Evolutionary conservation across 1,140 invertebrate species (phyloP), one percentile per base, ranked within the genome.

Genomic region (Delia radicum): DNA sequence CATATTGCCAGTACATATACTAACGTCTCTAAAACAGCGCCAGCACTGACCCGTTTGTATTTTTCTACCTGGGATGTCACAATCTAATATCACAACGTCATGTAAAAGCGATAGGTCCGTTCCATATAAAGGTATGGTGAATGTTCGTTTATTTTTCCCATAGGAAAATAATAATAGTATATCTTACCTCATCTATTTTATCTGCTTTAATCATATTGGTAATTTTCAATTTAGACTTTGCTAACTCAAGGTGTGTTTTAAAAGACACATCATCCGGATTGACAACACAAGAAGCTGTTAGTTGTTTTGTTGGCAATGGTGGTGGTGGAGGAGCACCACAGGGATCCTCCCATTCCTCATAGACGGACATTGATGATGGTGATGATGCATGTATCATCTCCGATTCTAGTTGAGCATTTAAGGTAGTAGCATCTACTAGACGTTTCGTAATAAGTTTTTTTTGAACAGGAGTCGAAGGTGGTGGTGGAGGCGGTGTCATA

Each of bases 391-490:
- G 29, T 21, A 21, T 6, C 1, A 69, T 69, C 24, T 33, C 65
- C 33, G 29, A 69, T 4, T 33, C 65, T 18, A 69, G 29, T 33
- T 69, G 65, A 24, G 29, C 65, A 33, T 69, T 33, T 8, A 69
- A 69, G 21, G 29, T 21, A 33, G 71, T 48, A 10, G 55, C 46
- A 61, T 72, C 46, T 12, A 71, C 74, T 7, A n/a, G 13, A 37
- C 8, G 42, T 55, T 61, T 75, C 8, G 27, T 8, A 15, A 55
- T 26, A 13, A 21, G 13, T 26, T 55, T 80, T 2, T 76, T 75
- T 24, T 84, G 83, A 2, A 84, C 83, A 7, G 83, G 82, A 29
- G 82, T 84, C 2, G 82, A 79, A 1, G 82, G 82, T 18, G 82
- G 82, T n/a, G 83, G 83, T 0, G 83, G 83, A 6, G 82, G 82